A percentile compares a stretch with the other conserved stretches of the same genome.
These are phyloP conservation scores for Anhinga anhinga DNA, from an alignment of 2,113 vertebrate genomes.

Conservation along the genomic window DNA sequence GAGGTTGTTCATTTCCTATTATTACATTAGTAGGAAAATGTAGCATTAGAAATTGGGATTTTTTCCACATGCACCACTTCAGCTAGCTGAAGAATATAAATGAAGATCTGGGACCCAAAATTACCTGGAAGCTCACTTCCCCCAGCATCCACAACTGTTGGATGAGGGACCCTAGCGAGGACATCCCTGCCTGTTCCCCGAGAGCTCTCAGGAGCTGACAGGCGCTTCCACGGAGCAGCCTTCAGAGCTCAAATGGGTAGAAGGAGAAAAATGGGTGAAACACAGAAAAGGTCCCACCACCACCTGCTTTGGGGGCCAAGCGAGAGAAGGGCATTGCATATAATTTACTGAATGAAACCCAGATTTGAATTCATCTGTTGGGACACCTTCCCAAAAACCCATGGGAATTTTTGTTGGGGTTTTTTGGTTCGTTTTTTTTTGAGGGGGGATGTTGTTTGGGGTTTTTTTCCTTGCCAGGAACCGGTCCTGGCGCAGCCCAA, in stretches of 20 bases:
- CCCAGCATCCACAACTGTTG: neutral
- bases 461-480: neutral
- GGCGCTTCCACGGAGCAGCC: neutral
- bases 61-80: neutral
- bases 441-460: no score
- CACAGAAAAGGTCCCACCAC: neutral
- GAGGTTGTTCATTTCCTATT: slow-evolving; percentile 68
- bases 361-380: neutral
- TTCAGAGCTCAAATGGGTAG: neutral
- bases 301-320: neutral
- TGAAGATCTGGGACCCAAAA: neutral
- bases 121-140: neutral
- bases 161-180: neutral
- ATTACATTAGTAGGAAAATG: neutral
- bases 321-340: neutral
- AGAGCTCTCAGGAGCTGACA: neutral
- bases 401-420: rapidly evolving
- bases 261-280: neutral
- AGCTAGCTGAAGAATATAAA: neutral
- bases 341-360: neutral
- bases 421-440: neutral
- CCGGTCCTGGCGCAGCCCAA: neutral
- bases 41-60: neutral
- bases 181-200: neutral
- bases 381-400: neutral